Evolutionary conservation across 2,113 vertebrate species (phyloP).

Genomic region (Emydura subglobosa): DNA sequence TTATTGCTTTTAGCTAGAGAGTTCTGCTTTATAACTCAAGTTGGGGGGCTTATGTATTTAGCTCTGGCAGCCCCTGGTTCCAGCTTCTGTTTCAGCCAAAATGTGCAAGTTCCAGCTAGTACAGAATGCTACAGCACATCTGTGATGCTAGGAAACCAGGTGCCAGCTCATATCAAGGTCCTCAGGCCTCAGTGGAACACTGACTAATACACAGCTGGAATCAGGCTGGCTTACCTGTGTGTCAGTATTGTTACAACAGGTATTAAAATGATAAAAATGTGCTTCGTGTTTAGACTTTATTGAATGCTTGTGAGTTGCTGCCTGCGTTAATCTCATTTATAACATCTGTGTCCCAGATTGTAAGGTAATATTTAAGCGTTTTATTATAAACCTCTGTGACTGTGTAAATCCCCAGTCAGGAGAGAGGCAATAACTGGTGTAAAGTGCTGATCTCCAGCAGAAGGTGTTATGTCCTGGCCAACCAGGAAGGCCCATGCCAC

Average conservation of each 20-base stretch:
- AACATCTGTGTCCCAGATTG: not conserved
- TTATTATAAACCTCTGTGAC: not conserved
- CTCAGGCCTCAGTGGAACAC: not conserved
- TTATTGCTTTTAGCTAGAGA: not conserved
- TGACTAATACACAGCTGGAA: not conserved
- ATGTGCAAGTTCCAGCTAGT: not conserved
- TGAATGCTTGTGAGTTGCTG: not conserved
- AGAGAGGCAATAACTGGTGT: not conserved
- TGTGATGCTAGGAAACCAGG: not conserved
- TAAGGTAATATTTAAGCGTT: not conserved
- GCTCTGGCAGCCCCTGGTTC: not conserved
- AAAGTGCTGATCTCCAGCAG: not conserved
- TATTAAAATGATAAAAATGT: not conserved
- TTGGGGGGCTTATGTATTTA: not conserved
- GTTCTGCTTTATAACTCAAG: not conserved
- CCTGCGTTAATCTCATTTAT: not conserved
- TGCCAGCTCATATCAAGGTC: not conserved
- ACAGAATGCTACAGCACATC: not conserved
- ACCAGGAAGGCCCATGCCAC: not conserved
- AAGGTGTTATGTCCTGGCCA: not conserved
- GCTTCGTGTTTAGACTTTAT: not conserved
- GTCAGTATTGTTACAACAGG: not conserved
- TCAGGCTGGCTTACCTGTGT: not conserved
- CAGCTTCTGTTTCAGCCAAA: not conserved
- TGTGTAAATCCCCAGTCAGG: not conserved